phyloP scores from a whole-genome alignment of 2,797 vertebrate genomes.

The Botia almorhae region DNA sequence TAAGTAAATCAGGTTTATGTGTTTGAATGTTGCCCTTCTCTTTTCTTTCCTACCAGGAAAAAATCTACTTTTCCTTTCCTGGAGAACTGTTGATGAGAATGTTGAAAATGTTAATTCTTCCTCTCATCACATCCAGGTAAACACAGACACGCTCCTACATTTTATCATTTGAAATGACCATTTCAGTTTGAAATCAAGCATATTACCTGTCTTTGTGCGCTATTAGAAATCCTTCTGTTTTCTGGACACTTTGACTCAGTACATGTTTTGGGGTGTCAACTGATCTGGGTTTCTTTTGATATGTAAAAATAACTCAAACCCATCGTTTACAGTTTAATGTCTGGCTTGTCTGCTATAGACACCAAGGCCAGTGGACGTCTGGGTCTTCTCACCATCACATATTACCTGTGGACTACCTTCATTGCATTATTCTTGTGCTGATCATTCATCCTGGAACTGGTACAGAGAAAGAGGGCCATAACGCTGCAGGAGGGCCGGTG shows the following conservation, averaged over 20 bases:
- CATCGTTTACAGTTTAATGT: slow-evolving; percentile 82
- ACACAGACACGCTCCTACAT: neutral
- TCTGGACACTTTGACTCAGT: too few species aligned
- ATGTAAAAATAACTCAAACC: neutral
- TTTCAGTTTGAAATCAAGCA: too few species aligned
- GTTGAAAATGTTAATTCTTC: slow-evolving; percentile 90
- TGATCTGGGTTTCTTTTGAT: neutral
- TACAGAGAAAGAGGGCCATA: slow-evolving; percentile 81
- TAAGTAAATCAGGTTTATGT: neutral
- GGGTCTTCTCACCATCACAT: slow-evolving; percentile 87
- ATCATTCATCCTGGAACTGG: slow-evolving; percentile 85
- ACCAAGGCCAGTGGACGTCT: slow-evolving; percentile 84
- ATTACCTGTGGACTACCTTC: slow-evolving; percentile 92
- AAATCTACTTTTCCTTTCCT: slow-evolving; percentile 89
- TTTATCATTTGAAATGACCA: too few species aligned
- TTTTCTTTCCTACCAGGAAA: slow-evolving; percentile 75
- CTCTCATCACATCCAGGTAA: slow-evolving; percentile 90
- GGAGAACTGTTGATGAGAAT: slow-evolving; percentile 91
- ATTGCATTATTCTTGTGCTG: slow-evolving; percentile 86
- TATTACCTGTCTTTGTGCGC: neutral
- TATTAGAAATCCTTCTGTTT: neutral
- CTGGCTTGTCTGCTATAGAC: slow-evolving; percentile 88
- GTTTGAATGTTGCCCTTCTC: neutral
- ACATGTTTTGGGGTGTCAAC: too few species aligned
- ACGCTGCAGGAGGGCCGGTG: slow-evolving; percentile 73